Base-by-base conservation (phyloP, 2,113 vertebrate species). In the Platichthys flesus region DNA sequence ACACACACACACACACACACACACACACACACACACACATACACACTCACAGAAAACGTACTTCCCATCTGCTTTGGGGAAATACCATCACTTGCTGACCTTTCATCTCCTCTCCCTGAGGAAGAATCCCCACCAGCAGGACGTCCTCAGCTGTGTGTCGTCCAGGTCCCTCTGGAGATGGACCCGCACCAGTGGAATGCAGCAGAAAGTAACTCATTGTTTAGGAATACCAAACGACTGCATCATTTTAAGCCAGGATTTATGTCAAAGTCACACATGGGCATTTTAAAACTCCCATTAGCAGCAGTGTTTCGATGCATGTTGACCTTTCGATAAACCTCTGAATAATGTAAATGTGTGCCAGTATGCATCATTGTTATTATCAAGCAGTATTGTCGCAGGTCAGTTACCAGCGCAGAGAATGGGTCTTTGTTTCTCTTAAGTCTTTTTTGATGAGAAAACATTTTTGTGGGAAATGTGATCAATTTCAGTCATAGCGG, bases 101-200 rank as follows among this genome's bases (percentile, higher is more conserved):
- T 78, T 72, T 80, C 77, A 31, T 78, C 71, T 79, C 20, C 52
- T 78, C 77, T 74, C 68, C 67, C 77, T 23, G 1, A 83, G 85
- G 81, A 90, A 86, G 51, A 68, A 51, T 73, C n/a, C 3, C 64
- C 68, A 23, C 64, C 77, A 82, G 72, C 84, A 85, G 81, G 84
- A 88, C 72, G 80, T 86, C 79, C 88, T 88, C 66, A 67, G 10
- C 60, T 58, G 45, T 21, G 31, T 21, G 21, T 69, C 31, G 9
- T 77, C 24, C n/a, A 21, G 51, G 7, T 74, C 59, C 26, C 26
- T 9, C 18, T 40, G 54, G 76, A 76, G 42, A 73, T 7, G 15
- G 61, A 74, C 56, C 28, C 31, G 40, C 31, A 26, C 49, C 62
- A 37, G 24, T 24, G 71, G 45, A 67, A 75, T 59, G 31, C 51